Base-by-base conservation (phyloP, 30 jellyfish, hydroid and myxozoan species). In the Haliclystus octoradiatus region DNA sequence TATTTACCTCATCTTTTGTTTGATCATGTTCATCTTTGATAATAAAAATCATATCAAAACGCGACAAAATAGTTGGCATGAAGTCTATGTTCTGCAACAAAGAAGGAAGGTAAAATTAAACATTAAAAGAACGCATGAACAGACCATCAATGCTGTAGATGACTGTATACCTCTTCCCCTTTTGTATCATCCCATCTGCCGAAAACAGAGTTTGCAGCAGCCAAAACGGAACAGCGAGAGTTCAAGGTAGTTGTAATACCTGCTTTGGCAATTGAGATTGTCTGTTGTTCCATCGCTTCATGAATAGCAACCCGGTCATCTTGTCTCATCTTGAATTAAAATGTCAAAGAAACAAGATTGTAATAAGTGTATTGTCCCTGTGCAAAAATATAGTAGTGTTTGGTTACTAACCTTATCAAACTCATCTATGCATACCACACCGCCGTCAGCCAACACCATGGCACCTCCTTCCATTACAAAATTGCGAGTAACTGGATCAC, bases 361-460 rank as follows among this genome's bases (percentile, higher is more conserved):
- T n/a, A n/a, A n/a, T n/a, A n/a, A n/a, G n/a, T n/a, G n/a, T n/a
- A n/a, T n/a, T n/a, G n/a, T n/a, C n/a, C n/a, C n/a, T n/a, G n/a
- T n/a, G n/a, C n/a, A n/a, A n/a, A n/a, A n/a, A n/a, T n/a, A n/a
- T n/a, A n/a, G n/a, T n/a, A n/a, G n/a, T n/a, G n/a, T n/a, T n/a
- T n/a, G n/a, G n/a, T n/a, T n/a, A n/a, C n/a, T n/a, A n/a, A 83
- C 99, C 93, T 92, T 93, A 82, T 93, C 99, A 72, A 93, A 93
- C 52, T 93, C 99, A 69, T 93, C 99, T 72, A 93, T 93, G 74
- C 99, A 93, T 29, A 93, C 99, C 70, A 93, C 97, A 0, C 99
- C 99, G n/a, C 99, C 96, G 60, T 93, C 99, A 71, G 99, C 99
- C 63, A 93, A 67, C 31, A 93, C 99, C 99, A 93, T 93, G 14